phyloP scores from a whole-genome alignment of 2,888 invertebrate genomes.

The Meandrusa payeni region DNA sequence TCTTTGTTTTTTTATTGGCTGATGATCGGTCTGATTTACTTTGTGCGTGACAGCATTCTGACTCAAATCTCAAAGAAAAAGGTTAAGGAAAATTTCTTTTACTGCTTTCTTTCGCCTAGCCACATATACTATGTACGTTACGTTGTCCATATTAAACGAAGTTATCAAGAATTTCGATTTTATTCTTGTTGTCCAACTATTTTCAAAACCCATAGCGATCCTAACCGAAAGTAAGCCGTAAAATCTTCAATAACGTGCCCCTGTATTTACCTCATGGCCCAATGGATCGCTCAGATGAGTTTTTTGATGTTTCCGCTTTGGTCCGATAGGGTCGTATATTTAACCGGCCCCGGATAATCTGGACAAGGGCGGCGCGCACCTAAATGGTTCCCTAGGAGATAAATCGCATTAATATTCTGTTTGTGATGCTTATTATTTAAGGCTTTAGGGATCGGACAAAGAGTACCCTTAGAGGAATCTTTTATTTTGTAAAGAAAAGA shows the following conservation, averaged over 20 bases:
- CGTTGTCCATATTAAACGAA: no score
- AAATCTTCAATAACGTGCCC: conserved; percentile 7
- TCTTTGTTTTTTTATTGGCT: no score
- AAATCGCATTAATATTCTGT: conserved; percentile 5
- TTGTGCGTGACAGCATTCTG: no score
- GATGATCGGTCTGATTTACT: no score
- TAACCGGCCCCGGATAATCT: conserved; percentile 10
- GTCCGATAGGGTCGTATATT: conserved; percentile 7
- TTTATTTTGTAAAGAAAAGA: no score
- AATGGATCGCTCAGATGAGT: conserved; percentile 9
- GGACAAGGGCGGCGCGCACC: background rate
- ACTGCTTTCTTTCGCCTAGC: no score
- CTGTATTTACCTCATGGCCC: conserved; percentile 13
- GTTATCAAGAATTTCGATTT: no score
- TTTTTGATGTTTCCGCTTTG: conserved; percentile 20
- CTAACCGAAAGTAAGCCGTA: conserved; percentile 2
- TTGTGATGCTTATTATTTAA: conserved; percentile 1
- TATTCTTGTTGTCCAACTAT: background rate
- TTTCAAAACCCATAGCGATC: background rate
- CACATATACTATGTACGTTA: no score
- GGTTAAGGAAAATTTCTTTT: no score
- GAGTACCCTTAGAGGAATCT: background rate
- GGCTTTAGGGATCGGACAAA: background rate
- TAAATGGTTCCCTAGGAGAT: conserved; percentile 2
- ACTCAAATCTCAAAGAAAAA: no score